Evolutionary conservation across 2,113 vertebrate species (phyloP), one percentile per base, ranked within the genome.

Genomic region (Acinonyx jubatus): DNA sequence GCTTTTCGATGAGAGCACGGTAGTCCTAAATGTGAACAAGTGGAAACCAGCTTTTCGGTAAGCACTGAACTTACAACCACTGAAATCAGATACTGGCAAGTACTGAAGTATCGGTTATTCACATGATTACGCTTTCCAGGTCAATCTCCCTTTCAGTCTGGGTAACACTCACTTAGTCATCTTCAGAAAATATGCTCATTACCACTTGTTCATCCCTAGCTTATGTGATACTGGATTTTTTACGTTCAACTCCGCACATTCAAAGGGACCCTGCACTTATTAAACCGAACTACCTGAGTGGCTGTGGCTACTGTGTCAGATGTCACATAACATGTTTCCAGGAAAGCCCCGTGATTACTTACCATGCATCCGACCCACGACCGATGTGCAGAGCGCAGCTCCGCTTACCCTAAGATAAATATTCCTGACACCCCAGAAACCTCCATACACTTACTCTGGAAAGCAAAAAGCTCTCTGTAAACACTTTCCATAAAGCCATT

Each of bases 1-100:
- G 99, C 93, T 98, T 99, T 96, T 99, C 99, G 93, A 99, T 99
- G 97, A 99, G 96, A 36, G 97, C 98, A 94, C 99, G 99, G 96
- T 99, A 99, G 98, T 99, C 99, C 99, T 99, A 91, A 33, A 89
- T 36, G 92, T 55, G 57, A 94, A 97, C 19, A 66, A 88, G 38
- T 55, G 48, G 93, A 93, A 18, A 79, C 36, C 0, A 94, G 33
- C 66, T 68, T 87, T 69, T 92, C 69, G 61, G 11, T 33, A 7
- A 29, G 57, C 68, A 92, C 0, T 19, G 12, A 76, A 57, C 18
- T 69, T 85, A 38, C 3, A 83, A 48, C n/a, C 66, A 84, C 0
- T 50, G 4, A 94, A 79, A 65, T 41, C 27, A 65, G 7, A 80
- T 23, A 48, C 0, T 3, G 2, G 9, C 0, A 95, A 91, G 21